Conservation (phyloP, 1,140 invertebrate species). For the Fopius arisanus region DNA sequence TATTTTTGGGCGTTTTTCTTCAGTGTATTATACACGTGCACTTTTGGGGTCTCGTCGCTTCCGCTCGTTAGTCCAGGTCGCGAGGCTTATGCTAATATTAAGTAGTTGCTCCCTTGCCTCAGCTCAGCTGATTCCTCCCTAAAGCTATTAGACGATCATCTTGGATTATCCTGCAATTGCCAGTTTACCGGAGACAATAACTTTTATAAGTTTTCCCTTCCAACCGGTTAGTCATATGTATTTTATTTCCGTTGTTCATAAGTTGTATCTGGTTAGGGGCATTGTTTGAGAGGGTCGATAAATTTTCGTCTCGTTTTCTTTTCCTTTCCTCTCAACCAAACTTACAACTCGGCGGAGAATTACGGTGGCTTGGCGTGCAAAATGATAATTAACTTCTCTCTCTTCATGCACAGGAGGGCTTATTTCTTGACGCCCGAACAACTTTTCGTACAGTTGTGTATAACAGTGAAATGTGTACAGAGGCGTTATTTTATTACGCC, state of each 20-base stretch:
- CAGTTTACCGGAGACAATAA: constrained; percentile 27
- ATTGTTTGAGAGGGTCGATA: neutral
- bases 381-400: constrained; percentile 4
- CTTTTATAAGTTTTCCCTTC: constrained; percentile 40
- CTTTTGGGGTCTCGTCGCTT: constrained; percentile 42
- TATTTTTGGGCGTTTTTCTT: constrained; percentile 21
- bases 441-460: neutral
- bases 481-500: constrained; percentile 26
- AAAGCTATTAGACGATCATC: constrained; percentile 66
- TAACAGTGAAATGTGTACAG: constrained; percentile 15
- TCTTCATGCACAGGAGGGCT: neutral
- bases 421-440: neutral
- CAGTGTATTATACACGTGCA: constrained; percentile 33
- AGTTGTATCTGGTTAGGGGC: neutral
- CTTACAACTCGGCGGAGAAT: neutral
- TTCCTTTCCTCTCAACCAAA: neutral
- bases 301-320: neutral
- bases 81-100: constrained; percentile 45
- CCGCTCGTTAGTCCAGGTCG: constrained; percentile 38
- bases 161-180: constrained; percentile 59
- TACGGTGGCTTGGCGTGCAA: neutral
- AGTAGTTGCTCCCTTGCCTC: constrained; percentile 20
- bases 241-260: neutral
- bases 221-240: neutral
- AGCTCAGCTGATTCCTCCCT: constrained; percentile 57